A percentile compares a stretch with the other conserved stretches of the same genome.
These are phyloP conservation scores for Kryptolebias ocellatus DNA, from an alignment of 2,797 vertebrate species.

Conservation along the genomic window DNA sequence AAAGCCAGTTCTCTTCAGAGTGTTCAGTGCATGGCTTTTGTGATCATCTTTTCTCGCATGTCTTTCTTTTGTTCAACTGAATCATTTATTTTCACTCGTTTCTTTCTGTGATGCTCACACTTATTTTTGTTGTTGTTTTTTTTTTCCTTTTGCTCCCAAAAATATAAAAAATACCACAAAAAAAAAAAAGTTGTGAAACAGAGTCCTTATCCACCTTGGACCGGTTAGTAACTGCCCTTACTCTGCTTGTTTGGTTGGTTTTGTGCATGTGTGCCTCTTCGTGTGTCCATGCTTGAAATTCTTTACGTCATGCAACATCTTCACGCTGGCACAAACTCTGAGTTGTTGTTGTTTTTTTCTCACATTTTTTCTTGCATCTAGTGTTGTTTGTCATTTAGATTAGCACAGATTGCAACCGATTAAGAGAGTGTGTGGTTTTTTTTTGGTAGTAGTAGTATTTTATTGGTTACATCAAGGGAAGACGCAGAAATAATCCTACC, in stretches of 20 bases:
- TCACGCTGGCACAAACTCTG: slow-evolving; percentile 38
- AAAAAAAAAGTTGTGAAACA: slow-evolving; percentile 98
- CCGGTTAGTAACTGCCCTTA: slow-evolving; percentile 97
- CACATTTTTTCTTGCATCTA: slow-evolving; percentile 60
- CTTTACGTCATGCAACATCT: slow-evolving; percentile 69
- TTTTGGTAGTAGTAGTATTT: slow-evolving; percentile 3
- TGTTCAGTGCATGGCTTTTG: slow-evolving; percentile 81
- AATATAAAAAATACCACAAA: slow-evolving; percentile 81
- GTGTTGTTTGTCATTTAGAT: slow-evolving; percentile 64
- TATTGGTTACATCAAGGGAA: background rate
- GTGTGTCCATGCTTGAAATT: slow-evolving; percentile 70
- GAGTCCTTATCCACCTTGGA: slow-evolving; percentile 99
- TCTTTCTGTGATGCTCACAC: slow-evolving; percentile 95
- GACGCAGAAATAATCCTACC: slow-evolving; percentile 37
- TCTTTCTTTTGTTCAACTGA: slow-evolving; percentile 81
- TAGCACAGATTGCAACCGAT: slow-evolving; percentile 47
- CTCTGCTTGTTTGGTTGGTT: slow-evolving; percentile 77
- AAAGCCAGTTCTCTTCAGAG: slow-evolving; percentile 26
- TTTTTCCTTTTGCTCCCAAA: slow-evolving; percentile 94
- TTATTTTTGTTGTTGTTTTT: slow-evolving; percentile 88
- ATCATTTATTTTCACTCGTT: slow-evolving; percentile 85
- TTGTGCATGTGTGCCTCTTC: slow-evolving; percentile 72
- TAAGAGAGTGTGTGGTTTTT: slow-evolving; percentile 32
- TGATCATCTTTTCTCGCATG: slow-evolving; percentile 83
- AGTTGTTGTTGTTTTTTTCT: slow-evolving; percentile 18